Conservation (phyloP, 2,797 vertebrate genomes). For the Parauchenoglanis ngamensis region DNA sequence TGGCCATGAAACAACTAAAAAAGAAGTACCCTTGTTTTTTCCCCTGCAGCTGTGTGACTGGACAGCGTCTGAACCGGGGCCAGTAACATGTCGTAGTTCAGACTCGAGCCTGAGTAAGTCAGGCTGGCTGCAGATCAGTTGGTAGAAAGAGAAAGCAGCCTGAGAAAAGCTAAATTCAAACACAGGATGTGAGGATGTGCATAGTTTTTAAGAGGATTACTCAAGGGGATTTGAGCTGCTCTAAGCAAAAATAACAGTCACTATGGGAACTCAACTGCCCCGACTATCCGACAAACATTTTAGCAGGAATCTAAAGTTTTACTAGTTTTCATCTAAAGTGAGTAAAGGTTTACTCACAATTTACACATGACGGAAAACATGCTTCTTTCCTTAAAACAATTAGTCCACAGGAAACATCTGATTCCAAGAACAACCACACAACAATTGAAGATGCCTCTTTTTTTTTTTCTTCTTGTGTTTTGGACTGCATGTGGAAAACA, state of each 20-base stretch:
- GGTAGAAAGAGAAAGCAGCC: constrained; percentile 14
- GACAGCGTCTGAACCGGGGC: constrained; percentile 17
- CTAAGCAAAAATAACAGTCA: constrained; percentile 29
- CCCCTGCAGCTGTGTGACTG: constrained; percentile 45
- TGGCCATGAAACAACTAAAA: constrained; percentile 43
- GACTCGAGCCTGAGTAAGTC: neutral
- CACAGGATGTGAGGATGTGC: constrained; percentile 54
- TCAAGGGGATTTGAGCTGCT: constrained; percentile 40
- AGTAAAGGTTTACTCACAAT: neutral
- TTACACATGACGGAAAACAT: neutral
- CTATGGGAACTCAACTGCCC: constrained; percentile 34
- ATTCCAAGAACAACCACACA: neutral
- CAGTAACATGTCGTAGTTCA: constrained; percentile 17
- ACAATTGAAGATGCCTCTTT: constrained; percentile 7
- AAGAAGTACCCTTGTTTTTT: constrained; percentile 47
- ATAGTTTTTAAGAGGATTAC: constrained; percentile 43
- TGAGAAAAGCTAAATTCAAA: constrained; percentile 50
- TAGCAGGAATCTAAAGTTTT: constrained; percentile 1
- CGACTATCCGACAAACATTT: neutral
- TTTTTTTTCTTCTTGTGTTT: neutral
- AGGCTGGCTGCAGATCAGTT: constrained; percentile 33
- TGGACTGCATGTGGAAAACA: constrained; percentile 29
- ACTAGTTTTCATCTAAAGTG: too few relatives aligned
- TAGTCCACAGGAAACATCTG: neutral
- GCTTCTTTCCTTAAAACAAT: neutral